Base-by-base conservation (phyloP, 2,113 vertebrate genomes). In the Uria aalge region DNA sequence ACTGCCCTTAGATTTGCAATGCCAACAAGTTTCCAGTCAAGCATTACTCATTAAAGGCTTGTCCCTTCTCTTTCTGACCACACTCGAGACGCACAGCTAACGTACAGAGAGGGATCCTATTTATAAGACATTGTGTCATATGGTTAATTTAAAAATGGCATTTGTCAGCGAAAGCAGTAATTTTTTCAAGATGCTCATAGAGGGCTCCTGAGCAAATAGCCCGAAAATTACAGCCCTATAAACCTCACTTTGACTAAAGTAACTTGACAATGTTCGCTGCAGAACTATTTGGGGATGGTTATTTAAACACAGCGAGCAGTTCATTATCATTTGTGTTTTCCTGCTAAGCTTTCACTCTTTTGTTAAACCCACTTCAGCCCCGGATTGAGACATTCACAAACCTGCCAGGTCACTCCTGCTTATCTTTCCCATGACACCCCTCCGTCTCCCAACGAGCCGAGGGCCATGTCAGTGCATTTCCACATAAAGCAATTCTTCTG, bases 361-460 rank as follows among this genome's bases (percentile, higher is more conserved):
- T 97, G 94, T 95, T 89, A 86, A 90, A 82, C 57, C 96, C 95
- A 96, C 96, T 97, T 95, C 92, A 97, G 91, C 12, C 81, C 56
- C 3, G 32, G 94, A 97, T 96, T 97, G 96, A 98, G 97, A 97
- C 96, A 94, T 97, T 96, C 96, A 82, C 92, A 94, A 95, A 96
- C 93, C 95, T 96, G 93, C 96, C 97, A 97, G 97, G 95, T 98
- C 96, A 96, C 64, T 83, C 94, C 92, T 95, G 97, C 98, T 98
- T 98, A 97, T 98, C 97, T 98, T 98, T 98, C 98, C 98, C 98
- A 98, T 98, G 98, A 98, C 98, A 98, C 96, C 82, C 86, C 95
- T 47, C 24, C 5, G 73, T 74, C 92, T 95, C 94, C 92, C 90
- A 59, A 93, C 3, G 85, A 95, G 96, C 96, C 68, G 2, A 88